phyloP scores from a whole-genome alignment of 2,888 invertebrate species.

The Argynnis bischoffii region DNA sequence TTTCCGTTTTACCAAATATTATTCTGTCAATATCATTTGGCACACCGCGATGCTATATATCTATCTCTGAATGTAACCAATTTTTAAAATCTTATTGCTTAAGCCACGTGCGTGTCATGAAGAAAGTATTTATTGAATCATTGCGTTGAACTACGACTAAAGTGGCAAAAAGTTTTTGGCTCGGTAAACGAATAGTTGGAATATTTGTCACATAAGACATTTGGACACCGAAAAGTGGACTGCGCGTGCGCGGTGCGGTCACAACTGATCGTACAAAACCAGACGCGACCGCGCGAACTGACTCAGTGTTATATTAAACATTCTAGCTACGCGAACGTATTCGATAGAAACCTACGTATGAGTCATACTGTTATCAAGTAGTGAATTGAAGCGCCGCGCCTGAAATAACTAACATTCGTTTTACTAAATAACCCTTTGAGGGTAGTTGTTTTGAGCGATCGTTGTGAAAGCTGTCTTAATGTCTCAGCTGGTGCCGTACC shows the following conservation, averaged over 20 bases:
- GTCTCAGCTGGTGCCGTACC: constrained; percentile 85
- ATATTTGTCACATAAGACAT: constrained; percentile 61
- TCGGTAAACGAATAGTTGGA: constrained; percentile 65
- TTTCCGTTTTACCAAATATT: constrained; percentile 25
- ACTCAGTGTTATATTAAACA: constrained; percentile 80
- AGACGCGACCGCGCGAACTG: constrained; percentile 68
- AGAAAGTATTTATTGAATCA: constrained; percentile 73
- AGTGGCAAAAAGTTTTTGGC: constrained; percentile 59
- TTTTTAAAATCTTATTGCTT: constrained; percentile 41
- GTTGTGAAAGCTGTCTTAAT: constrained; percentile 77
- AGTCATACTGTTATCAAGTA: constrained; percentile 75
- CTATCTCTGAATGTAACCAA: constrained; percentile 14
- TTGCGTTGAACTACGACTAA: constrained; percentile 55
- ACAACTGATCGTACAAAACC: constrained; percentile 74
- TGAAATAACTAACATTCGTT: constrained; percentile 58
- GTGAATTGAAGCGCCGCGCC: constrained; percentile 60
- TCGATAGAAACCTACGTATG: constrained; percentile 61
- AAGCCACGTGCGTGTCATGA: constrained; percentile 52
- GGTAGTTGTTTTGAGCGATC: constrained; percentile 58
- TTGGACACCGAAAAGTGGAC: constrained; percentile 49
- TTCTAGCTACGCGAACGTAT: constrained; percentile 73
- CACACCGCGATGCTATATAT: constrained; percentile 14
- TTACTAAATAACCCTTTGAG: constrained; percentile 54
- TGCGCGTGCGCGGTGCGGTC: constrained; percentile 73
- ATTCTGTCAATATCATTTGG: constrained; percentile 23